Conservation (phyloP, 2,113 vertebrate species). For the Oryzias melastigma region DNA sequence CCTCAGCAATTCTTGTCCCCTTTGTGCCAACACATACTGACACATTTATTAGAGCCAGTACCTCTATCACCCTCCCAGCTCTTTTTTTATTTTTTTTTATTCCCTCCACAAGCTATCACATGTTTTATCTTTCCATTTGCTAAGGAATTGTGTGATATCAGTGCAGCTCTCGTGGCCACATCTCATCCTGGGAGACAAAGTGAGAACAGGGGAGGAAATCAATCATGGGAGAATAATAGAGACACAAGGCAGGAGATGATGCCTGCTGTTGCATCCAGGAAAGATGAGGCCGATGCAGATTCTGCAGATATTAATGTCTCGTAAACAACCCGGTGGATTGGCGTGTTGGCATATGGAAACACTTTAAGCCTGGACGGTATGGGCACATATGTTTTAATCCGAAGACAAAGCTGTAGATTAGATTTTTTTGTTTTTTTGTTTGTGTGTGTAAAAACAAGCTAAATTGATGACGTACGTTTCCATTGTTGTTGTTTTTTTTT, state of each 20-base stretch:
- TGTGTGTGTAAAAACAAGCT: neutral
- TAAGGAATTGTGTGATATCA: slow-evolving; percentile 25
- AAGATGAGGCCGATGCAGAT: slow-evolving; percentile 14
- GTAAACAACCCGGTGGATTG: slow-evolving; percentile 7
- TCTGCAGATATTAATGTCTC: neutral
- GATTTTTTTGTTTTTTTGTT: neutral
- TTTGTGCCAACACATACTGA: slow-evolving; percentile 14
- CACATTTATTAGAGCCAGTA: slow-evolving; percentile 4
- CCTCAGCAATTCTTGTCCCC: slow-evolving; percentile 9
- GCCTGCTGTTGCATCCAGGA: slow-evolving; percentile 12
- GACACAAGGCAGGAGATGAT: slow-evolving; percentile 16
- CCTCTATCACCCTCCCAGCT: slow-evolving; percentile 1
- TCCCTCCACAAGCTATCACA: neutral
- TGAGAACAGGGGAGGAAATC: slow-evolving; percentile 27
- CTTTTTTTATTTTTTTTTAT: slow-evolving; percentile 4
- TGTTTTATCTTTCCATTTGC: slow-evolving; percentile 6
- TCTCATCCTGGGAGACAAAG: slow-evolving; percentile 30
- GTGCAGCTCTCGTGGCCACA: slow-evolving; percentile 15
- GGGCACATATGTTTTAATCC: slow-evolving; percentile 8
- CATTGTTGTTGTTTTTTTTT: neutral
- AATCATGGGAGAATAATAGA: slow-evolving; percentile 29
- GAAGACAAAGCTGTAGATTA: neutral
- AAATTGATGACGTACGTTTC: neutral
- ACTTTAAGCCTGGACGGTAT: slow-evolving; percentile 16
- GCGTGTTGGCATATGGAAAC: slow-evolving; percentile 24